Percentiles rank a stretch among this genome's conserved stretches.
Evolutionary conservation across 2,113 vertebrate species (phyloP).

Genomic region (Narcine bancroftii): DNA sequence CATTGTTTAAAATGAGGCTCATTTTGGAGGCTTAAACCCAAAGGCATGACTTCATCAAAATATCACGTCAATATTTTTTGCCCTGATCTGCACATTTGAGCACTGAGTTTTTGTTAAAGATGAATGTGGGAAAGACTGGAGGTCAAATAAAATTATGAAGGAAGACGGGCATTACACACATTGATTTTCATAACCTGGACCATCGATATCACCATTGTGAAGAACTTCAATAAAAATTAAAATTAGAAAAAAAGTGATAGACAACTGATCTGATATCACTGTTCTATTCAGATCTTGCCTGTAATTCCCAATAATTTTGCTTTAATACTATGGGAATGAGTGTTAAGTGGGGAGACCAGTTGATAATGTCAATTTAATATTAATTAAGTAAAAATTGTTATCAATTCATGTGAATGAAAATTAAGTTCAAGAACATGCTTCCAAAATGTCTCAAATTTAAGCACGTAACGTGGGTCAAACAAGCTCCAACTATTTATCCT

Average conservation of each 20-base stretch:
- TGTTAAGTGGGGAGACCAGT: background rate
- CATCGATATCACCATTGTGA: background rate
- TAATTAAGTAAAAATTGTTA: background rate
- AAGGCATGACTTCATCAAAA: background rate
- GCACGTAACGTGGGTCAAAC: too few relatives aligned
- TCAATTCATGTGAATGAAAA: background rate
- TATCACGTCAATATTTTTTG: background rate
- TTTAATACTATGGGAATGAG: too few relatives aligned
- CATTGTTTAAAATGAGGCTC: constrained; percentile 1
- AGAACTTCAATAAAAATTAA: background rate
- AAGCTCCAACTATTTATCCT: too few relatives aligned
- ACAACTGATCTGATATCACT: background rate
- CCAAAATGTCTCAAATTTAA: too few relatives aligned
- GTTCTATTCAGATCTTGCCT: background rate
- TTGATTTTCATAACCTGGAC: background rate
- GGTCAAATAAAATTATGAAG: background rate
- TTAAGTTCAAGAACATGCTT: background rate
- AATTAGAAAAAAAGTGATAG: background rate
- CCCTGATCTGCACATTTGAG: background rate
- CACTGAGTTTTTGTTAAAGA: background rate
- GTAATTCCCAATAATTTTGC: too few relatives aligned
- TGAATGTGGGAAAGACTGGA: background rate
- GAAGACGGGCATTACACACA: background rate
- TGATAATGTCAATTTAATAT: background rate
- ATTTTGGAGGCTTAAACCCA: background rate